Base-by-base conservation (phyloP, 2,797 vertebrate genomes). In the Channa striata region DNA sequence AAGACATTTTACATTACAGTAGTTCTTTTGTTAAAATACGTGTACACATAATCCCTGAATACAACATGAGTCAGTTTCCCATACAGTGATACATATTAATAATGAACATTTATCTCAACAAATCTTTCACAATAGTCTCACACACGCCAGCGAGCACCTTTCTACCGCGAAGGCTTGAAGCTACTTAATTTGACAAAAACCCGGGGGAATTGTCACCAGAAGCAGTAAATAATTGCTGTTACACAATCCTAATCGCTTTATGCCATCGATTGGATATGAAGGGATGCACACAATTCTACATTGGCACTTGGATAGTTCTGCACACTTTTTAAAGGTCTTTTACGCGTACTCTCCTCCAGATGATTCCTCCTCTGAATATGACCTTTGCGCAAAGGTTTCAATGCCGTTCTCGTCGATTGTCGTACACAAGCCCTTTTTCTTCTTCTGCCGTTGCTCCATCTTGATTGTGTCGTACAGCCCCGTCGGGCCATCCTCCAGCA, bases 381-480 rank as follows among this genome's bases (percentile, higher is more conserved):
- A 94, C 33, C 91, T 87, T 11, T 90, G 89, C 75, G 81, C 92
- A 68, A 94, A 96, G 1, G 91, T 93, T 68, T 94, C 94, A 17
- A 88, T 63, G 47, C 91, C 87, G 1, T 95, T 95, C 75, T 94
- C 95, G 50, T 93, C 93, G 0, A 93, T 87, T 0, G 91, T 88
- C 12, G 94, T 91, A 30, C 92, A 93, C 77, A 93, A 78, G 0
- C 93, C 91, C 81, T 94, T 92, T 53, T 82, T 94, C 52, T 66
- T 87, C 78, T 93, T 93, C 44, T 92, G 90, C 5, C 95, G 87
- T 48, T 99, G 96, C 59, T 98, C 96, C 95, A 98, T 95, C 85
- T 95, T 95, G 74, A 99, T 95, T 0, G 97, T 96, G 25, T 99
- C 97, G 0, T 99, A 99, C 58, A 99, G 95, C 61, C 97, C 98